These are phyloP conservation scores for Chaetops frenatus DNA, from an alignment of 2,113 vertebrate species.

Conservation along the genomic window DNA sequence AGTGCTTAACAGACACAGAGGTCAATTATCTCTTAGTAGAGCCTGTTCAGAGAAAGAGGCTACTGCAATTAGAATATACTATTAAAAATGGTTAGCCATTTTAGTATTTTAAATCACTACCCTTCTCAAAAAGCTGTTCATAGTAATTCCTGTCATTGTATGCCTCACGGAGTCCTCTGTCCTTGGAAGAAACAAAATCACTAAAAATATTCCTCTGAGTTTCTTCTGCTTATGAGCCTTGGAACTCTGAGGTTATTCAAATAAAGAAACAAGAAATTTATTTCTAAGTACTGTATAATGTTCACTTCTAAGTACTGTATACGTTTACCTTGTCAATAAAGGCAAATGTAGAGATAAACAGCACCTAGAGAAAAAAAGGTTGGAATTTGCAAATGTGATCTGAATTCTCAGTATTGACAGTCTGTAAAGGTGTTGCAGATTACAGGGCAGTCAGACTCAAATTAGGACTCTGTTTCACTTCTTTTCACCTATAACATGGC, in stretches of 20 bases:
- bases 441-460: background rate
- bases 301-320: background rate
- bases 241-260: background rate
- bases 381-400: background rate
- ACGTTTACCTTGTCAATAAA: background rate
- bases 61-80: constrained; percentile 48
- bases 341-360: background rate
- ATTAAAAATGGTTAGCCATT: constrained; percentile 38
- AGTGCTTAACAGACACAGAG: constrained; percentile 45
- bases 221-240: background rate
- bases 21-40: constrained; percentile 63
- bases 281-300: background rate
- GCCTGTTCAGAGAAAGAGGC: constrained; percentile 38
- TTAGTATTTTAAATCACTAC: constrained; percentile 39
- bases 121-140: background rate
- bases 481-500: background rate
- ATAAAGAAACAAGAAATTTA: background rate
- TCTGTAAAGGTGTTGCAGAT: background rate
- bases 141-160: background rate
- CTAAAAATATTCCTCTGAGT: background rate
- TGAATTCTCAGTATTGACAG: background rate
- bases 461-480: background rate
- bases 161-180: background rate
- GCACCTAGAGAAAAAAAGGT: background rate
- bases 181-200: background rate